These are phyloP conservation scores for Sarotherodon lohbergeri DNA, from an alignment of 2,113 vertebrate genomes.

Conservation along the genomic window DNA sequence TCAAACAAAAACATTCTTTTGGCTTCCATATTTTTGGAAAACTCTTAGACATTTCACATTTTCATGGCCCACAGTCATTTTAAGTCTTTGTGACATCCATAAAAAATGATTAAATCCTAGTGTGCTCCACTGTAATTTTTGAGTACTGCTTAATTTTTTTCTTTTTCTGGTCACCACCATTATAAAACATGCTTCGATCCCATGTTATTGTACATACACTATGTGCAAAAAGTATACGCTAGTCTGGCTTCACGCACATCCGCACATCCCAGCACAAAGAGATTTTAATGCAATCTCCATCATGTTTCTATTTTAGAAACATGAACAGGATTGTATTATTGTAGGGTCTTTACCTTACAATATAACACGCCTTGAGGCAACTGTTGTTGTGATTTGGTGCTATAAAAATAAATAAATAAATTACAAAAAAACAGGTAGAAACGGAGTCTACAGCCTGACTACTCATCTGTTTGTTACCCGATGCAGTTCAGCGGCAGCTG, in stretches of 20 bases:
- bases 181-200: not conserved
- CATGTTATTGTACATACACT: not conserved
- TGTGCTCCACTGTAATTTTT: not conserved
- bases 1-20: not conserved
- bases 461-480: not conserved
- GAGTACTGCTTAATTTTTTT: not conserved
- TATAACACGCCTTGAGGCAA: not conserved
- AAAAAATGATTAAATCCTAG: not conserved
- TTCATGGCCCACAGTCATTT: not conserved
- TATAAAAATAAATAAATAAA: not conserved
- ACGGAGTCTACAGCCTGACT: not conserved
- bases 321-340: not conserved
- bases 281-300: not conserved
- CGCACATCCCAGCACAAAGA: not conserved
- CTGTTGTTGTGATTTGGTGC: not conserved
- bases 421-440: not conserved
- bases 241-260: not conserved
- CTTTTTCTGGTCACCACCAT: not conserved
- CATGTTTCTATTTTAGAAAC: not conserved
- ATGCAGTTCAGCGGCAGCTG: not conserved
- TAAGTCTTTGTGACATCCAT: not conserved
- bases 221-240: not conserved
- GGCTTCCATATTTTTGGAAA: not conserved
- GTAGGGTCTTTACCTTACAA: not conserved
- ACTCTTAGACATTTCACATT: not conserved